Base-by-base conservation (phyloP, 2,888 invertebrate genomes). In the Vanessa cardui region DNA sequence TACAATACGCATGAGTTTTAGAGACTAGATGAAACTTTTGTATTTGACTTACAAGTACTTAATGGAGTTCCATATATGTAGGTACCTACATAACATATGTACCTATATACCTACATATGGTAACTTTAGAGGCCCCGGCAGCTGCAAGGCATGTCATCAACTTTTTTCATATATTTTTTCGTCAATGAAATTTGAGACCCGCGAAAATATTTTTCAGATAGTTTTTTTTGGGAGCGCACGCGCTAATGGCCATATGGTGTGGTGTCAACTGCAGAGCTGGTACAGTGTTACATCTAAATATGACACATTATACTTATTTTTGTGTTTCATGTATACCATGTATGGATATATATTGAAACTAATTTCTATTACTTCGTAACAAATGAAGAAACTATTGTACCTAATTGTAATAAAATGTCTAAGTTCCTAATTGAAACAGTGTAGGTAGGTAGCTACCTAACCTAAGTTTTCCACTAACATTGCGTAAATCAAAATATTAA, bases 171-270 rank as follows among this genome's bases (percentile, higher is more conserved):
- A 72, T 84, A 81, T 76, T 82, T 80, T 64, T 78, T 84, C 80
- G 83, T 79, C 79, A 74, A 77, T 77, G 92, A 86, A 92, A 92
- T 82, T 80, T 73, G 85, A 92, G 82, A 85, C 82, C 82, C 81
- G 89, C 90, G 86, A 90, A 89, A 88, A 87, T 78, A 80, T 83
- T 80, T 73, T 58, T 68, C 76, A 74, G 71, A 75, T 73, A 73
- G 84, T 83, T 81, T 85, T 83, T n/a, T 74, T 73, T 77, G 76
- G 76, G 70, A 72, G 67, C 72, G 78, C 83, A 90, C 92, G 90
- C 92, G 92, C 90, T 88, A 80, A 81, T 74, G 77, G 63, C 91
- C 92, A 91, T 89, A 91, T 92, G 92, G 88, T 76, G 84, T 79
- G 76, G 78, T 81, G 86, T 60, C 50, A 56, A 45, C 63, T 47